Evolutionary conservation across 2,797 vertebrate genomes (phyloP).

Genomic region (Cetoscarus ocellatus): DNA sequence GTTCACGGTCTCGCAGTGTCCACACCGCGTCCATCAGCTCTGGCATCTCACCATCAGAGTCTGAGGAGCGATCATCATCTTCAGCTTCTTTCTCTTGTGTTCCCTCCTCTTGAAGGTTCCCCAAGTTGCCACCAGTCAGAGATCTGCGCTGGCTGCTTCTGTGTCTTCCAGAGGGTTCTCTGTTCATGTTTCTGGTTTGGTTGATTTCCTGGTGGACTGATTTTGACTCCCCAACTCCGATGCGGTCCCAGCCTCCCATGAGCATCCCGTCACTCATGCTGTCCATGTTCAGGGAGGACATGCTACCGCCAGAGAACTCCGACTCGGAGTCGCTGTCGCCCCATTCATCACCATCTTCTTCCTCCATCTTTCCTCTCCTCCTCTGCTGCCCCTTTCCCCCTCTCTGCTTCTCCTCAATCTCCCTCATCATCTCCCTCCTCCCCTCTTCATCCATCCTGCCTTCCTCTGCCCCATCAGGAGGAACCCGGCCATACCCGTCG

Average conservation of each 20-base stretch:
- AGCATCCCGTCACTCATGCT: slow-evolving; percentile 73
- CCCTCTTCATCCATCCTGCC: slow-evolving; percentile 77
- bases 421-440: slow-evolving; percentile 37
- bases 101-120: slow-evolving; percentile 52
- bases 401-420: slow-evolving; percentile 63
- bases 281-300: slow-evolving; percentile 86
- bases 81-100: slow-evolving; percentile 2
- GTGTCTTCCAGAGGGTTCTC: background rate
- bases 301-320: slow-evolving; percentile 89
- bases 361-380: slow-evolving; percentile 72
- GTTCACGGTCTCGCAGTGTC: slow-evolving; percentile 92
- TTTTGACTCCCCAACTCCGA: slow-evolving; percentile 72
- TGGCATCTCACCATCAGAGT: slow-evolving; percentile 79
- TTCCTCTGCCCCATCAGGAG: slow-evolving; percentile 94
- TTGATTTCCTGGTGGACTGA: slow-evolving; percentile 16
- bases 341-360: slow-evolving; percentile 68
- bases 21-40: slow-evolving; percentile 89
- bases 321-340: slow-evolving; percentile 89
- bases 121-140: slow-evolving; percentile 27
- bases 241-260: slow-evolving; percentile 72
- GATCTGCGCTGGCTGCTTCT: slow-evolving; percentile 41
- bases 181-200: slow-evolving; percentile 1
- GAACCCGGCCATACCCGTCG: slow-evolving; percentile 87
- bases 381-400: slow-evolving; percentile 57
- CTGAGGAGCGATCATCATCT: slow-evolving; percentile 61